Percentiles rank a stretch among this genome's conserved stretches.
Conservation (phyloP, 2,113 vertebrate genomes). For the Sitta europaea region DNA sequence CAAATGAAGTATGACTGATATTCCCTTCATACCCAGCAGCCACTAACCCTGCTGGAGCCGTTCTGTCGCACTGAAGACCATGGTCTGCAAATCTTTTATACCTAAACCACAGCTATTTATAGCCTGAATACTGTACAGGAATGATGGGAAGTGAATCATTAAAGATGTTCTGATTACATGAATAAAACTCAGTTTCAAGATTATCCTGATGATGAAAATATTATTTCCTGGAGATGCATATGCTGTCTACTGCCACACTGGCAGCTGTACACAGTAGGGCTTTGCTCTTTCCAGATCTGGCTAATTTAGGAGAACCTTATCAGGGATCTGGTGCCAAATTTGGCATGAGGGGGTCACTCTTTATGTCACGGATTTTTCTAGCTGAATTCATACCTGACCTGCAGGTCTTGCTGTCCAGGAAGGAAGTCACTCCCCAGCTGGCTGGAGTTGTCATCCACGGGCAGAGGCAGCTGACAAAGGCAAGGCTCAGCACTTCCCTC, state of each 20-base stretch:
- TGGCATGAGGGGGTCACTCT: background rate
- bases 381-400: background rate
- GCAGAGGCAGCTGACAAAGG: background rate
- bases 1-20: background rate
- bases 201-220: background rate
- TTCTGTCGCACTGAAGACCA: background rate
- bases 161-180: conserved; percentile 32
- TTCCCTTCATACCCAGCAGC: background rate
- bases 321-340: background rate
- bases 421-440: background rate
- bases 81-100: background rate
- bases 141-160: conserved; percentile 32
- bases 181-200: conserved; percentile 35
- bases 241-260: background rate
- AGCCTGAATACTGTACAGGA: background rate
- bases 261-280: background rate
- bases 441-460: background rate
- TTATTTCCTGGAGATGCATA: background rate
- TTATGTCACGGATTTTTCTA: background rate
- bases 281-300: background rate
- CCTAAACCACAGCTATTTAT: conserved; percentile 16
- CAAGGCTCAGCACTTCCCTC: background rate
- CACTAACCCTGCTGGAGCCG: background rate
- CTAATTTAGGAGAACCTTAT: background rate
- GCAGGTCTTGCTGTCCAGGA: background rate